phyloP scores from a whole-genome alignment of 2,888 invertebrate genomes.

The Portevinia maculata region DNA sequence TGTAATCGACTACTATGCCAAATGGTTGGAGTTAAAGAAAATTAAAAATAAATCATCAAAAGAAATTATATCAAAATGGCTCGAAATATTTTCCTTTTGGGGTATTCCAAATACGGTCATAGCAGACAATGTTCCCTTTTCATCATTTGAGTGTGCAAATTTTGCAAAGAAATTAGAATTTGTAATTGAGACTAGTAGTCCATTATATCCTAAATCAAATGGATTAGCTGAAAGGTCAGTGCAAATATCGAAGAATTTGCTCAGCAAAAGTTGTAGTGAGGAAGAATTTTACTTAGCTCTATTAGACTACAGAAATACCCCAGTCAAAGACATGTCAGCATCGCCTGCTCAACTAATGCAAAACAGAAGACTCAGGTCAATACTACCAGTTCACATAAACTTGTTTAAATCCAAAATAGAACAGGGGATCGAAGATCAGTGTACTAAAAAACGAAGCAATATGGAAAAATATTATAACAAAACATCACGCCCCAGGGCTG shows the following conservation, averaged over 20 bases:
- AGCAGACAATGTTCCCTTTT: too few relatives aligned
- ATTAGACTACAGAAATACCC: conserved; percentile 35
- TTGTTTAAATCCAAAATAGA: neutral
- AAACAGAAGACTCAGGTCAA: conserved; percentile 7
- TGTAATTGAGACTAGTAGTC: too few relatives aligned
- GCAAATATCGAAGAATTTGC: conserved; percentile 14
- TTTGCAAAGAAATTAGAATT: too few relatives aligned
- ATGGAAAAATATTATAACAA: too few relatives aligned
- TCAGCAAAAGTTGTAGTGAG: conserved; percentile 15
- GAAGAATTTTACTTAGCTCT: conserved; percentile 18
- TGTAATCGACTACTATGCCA: conserved; percentile 35
- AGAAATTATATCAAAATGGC: conserved; percentile 32
- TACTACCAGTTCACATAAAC: conserved; percentile 7
- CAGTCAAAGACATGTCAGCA: conserved; percentile 27
- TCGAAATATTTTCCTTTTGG: conserved; percentile 31
- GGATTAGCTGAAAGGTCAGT: too few relatives aligned
- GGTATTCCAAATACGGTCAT: too few relatives aligned
- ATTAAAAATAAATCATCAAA: conserved; percentile 30
- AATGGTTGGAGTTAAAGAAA: conserved; percentile 39
- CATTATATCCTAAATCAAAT: too few relatives aligned
- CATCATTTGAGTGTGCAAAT: too few relatives aligned
- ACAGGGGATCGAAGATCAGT: too few relatives aligned
- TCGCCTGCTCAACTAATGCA: conserved; percentile 29
- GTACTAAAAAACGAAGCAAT: too few relatives aligned
- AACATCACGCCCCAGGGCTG: too few relatives aligned